Evolutionary conservation across 2,113 vertebrate genomes (phyloP).

Genomic region (Patagioenas fasciata): DNA sequence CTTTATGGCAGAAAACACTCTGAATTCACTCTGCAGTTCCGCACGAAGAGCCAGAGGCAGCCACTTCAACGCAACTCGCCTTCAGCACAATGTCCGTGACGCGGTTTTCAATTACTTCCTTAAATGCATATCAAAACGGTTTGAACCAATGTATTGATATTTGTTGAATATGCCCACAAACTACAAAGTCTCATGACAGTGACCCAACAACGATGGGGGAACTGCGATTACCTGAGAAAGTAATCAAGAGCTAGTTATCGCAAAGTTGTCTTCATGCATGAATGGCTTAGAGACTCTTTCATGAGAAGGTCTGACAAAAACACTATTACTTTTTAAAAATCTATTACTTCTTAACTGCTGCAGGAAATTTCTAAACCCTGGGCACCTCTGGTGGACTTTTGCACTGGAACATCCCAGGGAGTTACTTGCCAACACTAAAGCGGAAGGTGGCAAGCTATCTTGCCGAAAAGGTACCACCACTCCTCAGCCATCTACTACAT

Average conservation of each 20-base stretch:
- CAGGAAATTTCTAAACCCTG: background rate
- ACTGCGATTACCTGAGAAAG: background rate
- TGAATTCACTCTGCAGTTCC: background rate
- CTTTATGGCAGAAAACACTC: background rate
- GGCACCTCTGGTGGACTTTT: background rate
- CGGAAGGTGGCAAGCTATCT: background rate
- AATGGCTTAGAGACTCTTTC: background rate
- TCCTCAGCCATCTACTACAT: background rate
- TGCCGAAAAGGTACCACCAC: background rate
- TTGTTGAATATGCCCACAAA: background rate
- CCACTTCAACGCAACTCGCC: background rate
- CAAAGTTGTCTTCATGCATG: background rate
- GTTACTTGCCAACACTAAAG: background rate
- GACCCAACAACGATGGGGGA: accelerated
- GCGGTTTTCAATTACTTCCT: background rate
- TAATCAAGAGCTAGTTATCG: background rate
- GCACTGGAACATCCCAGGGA: background rate
- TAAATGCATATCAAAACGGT: accelerated
- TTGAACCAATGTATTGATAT: background rate
- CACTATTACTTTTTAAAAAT: background rate
- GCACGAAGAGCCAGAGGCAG: background rate
- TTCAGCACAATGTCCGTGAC: background rate
- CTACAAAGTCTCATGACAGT: background rate
- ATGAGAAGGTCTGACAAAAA: background rate
- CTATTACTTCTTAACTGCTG: background rate